Base-by-base conservation (phyloP, 2,113 vertebrate genomes). In the Spheniscus mendiculus region DNA sequence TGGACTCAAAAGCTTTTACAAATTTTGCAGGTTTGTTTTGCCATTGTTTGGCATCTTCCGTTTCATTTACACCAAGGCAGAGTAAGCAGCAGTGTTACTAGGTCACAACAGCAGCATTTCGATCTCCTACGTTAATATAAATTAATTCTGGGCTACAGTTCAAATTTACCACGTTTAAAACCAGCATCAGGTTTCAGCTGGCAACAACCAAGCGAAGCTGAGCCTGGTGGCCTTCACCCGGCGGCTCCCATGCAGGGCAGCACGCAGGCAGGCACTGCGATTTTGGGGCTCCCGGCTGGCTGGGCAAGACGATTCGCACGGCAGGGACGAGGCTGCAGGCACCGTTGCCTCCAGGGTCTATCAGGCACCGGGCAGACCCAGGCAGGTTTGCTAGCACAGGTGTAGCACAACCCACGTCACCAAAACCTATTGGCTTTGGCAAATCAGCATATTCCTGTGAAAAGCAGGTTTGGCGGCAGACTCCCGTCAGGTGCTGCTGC, bases 311-410 rank as follows among this genome's bases (percentile, higher is more conserved):
- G 12, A 67, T 44, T 58, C 0, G 0, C 40, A 34, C 38, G 66
- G 42, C 34, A 36, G 56, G 38, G 36, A 56, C 0, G 1, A 65
- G 8, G 50, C 38, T 19, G 59, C 19, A 50, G 53, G 18, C n/a
- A 65, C 4, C 5, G 2, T 1, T 1, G 10, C 22, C 59, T 29
- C 32, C 58, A 34, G 12, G 2, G 6, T 65, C 49, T n/a, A 10
- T 7, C n/a, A 47, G 44, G 34, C 29, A 44, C 25, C 4, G 4
- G 53, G 58, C n/a, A 78, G 63, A 70, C 11, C 21, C 29, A 25
- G 11, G 49, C 12, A 49, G 55, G 62, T 80, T 79, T 90, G n/a
- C 19, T 23, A 70, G 67, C 52, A 49, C 29, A 27, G 22, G 10
- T n/a, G 15, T 66, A 55, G 44, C 44, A 59, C 14, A 58, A 22